Conservation (phyloP, 2,797 vertebrate species). For the Parauchenoglanis punctatus region DNA sequence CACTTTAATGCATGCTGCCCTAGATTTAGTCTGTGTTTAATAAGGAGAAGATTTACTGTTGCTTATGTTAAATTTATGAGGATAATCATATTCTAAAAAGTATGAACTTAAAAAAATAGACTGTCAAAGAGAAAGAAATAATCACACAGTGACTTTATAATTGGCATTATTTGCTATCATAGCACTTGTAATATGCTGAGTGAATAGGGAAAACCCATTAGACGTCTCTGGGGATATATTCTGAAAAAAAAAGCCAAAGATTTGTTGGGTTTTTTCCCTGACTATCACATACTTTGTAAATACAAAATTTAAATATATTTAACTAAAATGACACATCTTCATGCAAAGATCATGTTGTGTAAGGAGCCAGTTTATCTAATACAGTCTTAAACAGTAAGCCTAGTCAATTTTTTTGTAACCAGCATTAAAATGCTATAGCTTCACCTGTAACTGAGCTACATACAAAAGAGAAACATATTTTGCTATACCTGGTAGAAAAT, state of each 20-base stretch:
- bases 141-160: background rate
- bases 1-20: conserved; percentile 51
- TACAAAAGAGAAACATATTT: background rate
- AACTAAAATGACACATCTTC: background rate
- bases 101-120: background rate
- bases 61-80: background rate
- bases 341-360: background rate
- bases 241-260: background rate
- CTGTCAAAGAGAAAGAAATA: background rate
- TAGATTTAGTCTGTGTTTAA: conserved; percentile 19
- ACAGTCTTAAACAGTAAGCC: background rate
- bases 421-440: background rate
- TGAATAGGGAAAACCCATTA: background rate
- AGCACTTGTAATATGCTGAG: background rate
- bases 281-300: background rate
- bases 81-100: background rate
- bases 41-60: background rate
- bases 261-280: background rate
- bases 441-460: background rate
- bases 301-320: background rate
- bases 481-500: background rate
- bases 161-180: background rate
- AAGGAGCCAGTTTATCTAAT: background rate
- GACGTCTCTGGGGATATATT: background rate
- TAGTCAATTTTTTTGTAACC: background rate